A percentile compares a stretch with the other conserved stretches of the same genome.
phyloP scores from a whole-genome alignment of 2,888 invertebrate genomes.

The Cataglyphis cursor region DNA sequence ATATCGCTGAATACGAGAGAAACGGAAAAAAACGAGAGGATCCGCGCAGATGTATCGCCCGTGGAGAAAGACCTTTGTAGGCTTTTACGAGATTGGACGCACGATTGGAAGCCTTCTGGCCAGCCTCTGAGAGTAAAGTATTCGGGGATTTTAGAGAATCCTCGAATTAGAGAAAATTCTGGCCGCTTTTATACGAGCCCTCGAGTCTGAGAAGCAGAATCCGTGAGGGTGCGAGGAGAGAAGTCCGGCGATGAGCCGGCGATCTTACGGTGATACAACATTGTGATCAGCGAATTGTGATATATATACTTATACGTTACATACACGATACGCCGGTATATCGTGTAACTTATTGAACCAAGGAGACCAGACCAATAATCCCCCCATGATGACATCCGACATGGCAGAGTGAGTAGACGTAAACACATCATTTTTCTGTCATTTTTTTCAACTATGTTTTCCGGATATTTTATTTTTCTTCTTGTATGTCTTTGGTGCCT shows the following conservation, averaged over 20 bases:
- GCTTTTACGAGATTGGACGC: slow-evolving; percentile 78
- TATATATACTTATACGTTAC: slow-evolving; percentile 62
- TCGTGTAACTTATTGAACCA: background rate
- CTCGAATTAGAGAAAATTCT: background rate
- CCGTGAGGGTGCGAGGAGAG: background rate
- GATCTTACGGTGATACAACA: slow-evolving; percentile 37
- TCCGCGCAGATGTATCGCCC: slow-evolving; percentile 74
- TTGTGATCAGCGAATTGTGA: slow-evolving; percentile 79
- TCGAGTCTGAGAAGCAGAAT: background rate
- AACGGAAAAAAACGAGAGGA: slow-evolving; percentile 6
- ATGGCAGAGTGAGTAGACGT: slow-evolving; percentile 69
- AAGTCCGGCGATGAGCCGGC: slow-evolving; percentile 51
- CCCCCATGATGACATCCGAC: slow-evolving; percentile 19
- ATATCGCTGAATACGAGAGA: background rate
- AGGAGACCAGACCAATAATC: background rate
- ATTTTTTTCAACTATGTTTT: background rate
- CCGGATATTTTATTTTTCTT: background rate
- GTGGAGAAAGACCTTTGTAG: slow-evolving; percentile 75
- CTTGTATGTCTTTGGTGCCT: background rate
- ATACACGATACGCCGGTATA: background rate
- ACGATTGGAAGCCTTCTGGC: slow-evolving; percentile 64
- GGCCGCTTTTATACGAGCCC: background rate
- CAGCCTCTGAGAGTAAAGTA: slow-evolving; percentile 33
- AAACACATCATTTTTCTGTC: background rate
- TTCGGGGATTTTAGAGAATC: background rate